Evolutionary conservation across 2,113 vertebrate species (phyloP).

Genomic region (Pseudorasbora parva): DNA sequence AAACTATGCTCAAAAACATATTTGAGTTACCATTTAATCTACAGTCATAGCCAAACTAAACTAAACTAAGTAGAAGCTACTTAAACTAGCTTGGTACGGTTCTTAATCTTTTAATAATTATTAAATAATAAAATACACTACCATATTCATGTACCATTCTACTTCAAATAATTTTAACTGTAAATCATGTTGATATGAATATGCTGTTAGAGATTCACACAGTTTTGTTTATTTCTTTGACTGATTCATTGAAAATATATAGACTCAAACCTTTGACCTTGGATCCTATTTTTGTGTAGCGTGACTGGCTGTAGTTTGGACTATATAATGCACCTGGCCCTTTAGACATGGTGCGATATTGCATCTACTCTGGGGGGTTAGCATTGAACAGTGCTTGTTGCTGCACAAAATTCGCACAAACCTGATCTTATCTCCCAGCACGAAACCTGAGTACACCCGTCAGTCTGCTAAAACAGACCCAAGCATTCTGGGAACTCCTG

Average conservation of each 20-base stretch:
- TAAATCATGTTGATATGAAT: neutral
- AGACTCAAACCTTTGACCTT: slow-evolving; percentile 60
- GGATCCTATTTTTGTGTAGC: slow-evolving; percentile 64
- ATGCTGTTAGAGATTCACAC: neutral
- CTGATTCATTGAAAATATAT: slow-evolving; percentile 28
- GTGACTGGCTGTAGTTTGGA: slow-evolving; percentile 63
- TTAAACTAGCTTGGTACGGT: neutral
- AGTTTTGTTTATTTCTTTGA: neutral
- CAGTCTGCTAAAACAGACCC: slow-evolving; percentile 58
- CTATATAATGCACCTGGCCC: slow-evolving; percentile 47
- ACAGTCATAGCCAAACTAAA: too few relatives aligned
- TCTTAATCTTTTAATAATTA: neutral
- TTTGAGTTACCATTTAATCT: too few relatives aligned
- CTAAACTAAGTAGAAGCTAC: neutral
- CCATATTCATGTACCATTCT: too few relatives aligned
- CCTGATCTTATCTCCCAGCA: slow-evolving; percentile 69
- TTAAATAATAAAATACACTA: too few relatives aligned
- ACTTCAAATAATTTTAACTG: neutral
- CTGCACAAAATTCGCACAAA: slow-evolving; percentile 65
- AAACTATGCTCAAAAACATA: neutral
- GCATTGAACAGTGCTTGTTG: slow-evolving; percentile 53
- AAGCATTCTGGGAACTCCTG: slow-evolving; percentile 55
- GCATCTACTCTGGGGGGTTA: slow-evolving; percentile 53
- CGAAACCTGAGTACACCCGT: slow-evolving; percentile 67
- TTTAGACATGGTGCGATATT: slow-evolving; percentile 37